Conservation (phyloP, 2,888 invertebrate species). For the Agelastica alni region DNA sequence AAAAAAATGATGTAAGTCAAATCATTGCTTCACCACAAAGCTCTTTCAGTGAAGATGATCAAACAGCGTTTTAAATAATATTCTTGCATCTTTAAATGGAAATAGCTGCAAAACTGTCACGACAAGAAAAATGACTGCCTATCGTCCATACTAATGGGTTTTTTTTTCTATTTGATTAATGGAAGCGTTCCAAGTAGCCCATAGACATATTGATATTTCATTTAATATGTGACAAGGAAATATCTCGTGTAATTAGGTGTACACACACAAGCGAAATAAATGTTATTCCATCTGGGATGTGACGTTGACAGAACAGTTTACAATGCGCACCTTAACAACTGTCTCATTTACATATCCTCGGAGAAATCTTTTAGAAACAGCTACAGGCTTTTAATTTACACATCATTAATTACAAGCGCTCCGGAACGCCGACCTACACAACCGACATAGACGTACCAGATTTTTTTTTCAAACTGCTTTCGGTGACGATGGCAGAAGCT, state of each 20-base stretch:
- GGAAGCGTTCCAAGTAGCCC: conserved; percentile 18
- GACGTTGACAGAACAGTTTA: conserved; percentile 54
- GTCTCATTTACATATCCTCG: conserved; percentile 57
- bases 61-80: too few species aligned
- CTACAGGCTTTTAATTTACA: conserved; percentile 57
- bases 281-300: conserved; percentile 43
- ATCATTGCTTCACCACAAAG: too few species aligned
- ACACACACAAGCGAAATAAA: conserved; percentile 43
- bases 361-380: conserved; percentile 55
- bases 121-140: neutral
- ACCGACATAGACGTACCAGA: conserved; percentile 20
- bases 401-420: conserved; percentile 49
- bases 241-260: conserved; percentile 47
- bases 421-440: conserved; percentile 41
- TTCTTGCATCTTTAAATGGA: too few species aligned
- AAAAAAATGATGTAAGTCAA: too few species aligned
- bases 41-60: too few species aligned
- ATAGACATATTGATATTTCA: conserved; percentile 32
- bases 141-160: conserved; percentile 3
- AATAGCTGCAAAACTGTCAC: too few species aligned
- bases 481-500: too few species aligned
- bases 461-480: too few species aligned
- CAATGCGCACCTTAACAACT: conserved; percentile 55
- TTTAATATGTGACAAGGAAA: conserved; percentile 33
- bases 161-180: conserved; percentile 21